Evolutionary conservation across 2,888 invertebrate species (phyloP).

Genomic region (Choreutis nemorana): DNA sequence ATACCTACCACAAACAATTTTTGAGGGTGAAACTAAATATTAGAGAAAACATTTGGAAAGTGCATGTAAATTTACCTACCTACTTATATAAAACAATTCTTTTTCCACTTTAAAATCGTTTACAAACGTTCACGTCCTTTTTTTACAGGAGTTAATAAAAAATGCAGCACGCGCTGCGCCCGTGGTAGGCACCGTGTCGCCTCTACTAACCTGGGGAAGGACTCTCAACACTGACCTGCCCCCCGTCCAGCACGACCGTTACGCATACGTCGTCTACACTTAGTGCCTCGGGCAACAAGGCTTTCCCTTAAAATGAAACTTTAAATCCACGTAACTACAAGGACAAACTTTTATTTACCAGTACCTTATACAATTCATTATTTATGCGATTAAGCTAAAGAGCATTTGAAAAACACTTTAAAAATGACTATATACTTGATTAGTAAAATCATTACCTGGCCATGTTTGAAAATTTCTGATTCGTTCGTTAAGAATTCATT

Average conservation of each 20-base stretch:
- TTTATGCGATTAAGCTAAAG: too few relatives aligned
- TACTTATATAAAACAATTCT: background rate
- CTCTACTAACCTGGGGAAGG: slow-evolving; percentile 54
- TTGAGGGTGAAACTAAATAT: background rate
- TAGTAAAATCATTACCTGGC: too few relatives aligned
- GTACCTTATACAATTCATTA: too few relatives aligned
- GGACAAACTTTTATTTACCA: too few relatives aligned
- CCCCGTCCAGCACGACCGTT: slow-evolving; percentile 27
- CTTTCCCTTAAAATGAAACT: too few relatives aligned
- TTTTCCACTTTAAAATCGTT: too few relatives aligned
- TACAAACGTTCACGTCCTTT: slow-evolving; percentile 11
- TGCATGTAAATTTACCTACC: background rate
- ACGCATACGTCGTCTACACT: slow-evolving; percentile 44
- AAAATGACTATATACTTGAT: too few relatives aligned
- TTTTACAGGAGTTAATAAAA: slow-evolving; percentile 39
- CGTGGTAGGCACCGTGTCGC: slow-evolving; percentile 59
- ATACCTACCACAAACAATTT: slow-evolving; percentile 12
- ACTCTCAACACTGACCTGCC: slow-evolving; percentile 55
- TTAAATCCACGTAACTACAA: too few relatives aligned
- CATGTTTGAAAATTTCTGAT: too few relatives aligned
- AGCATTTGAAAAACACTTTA: too few relatives aligned
- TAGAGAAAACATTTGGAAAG: background rate
- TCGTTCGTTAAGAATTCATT: too few relatives aligned
- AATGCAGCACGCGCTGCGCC: slow-evolving; percentile 56
- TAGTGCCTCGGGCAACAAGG: too few relatives aligned